Conservation (phyloP, 2,888 invertebrate species). For the Lycocerus yunnanus region DNA sequence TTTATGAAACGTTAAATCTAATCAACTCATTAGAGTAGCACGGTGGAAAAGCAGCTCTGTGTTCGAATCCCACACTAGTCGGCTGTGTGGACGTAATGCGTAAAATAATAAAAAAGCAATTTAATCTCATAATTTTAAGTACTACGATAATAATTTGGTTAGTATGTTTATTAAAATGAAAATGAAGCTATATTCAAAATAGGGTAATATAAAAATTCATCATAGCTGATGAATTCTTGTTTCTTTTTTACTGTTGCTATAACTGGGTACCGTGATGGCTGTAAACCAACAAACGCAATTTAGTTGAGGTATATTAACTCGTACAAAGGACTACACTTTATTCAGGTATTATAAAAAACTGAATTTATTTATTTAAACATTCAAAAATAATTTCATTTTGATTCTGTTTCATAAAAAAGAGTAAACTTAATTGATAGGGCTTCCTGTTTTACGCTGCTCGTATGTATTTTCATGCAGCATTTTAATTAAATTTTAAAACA, state of each 20-base stretch:
- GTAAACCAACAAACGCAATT: conserved; percentile 14
- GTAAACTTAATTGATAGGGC: background rate
- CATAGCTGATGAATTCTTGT: conserved; percentile 10
- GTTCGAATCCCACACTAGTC: background rate
- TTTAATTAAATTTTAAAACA: conserved; percentile 16
- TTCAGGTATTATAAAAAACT: conserved; percentile 2
- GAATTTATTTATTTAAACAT: conserved; percentile 1
- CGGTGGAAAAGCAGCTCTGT: too few relatives aligned
- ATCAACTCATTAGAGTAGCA: too few relatives aligned
- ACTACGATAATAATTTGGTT: background rate
- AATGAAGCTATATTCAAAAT: background rate
- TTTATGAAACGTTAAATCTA: too few relatives aligned
- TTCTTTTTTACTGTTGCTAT: conserved; percentile 11
- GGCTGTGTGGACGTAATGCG: background rate
- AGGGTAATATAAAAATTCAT: background rate
- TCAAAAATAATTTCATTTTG: conserved; percentile 2
- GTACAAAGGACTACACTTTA: background rate
- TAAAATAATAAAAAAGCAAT: background rate
- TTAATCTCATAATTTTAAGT: background rate
- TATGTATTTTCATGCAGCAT: background rate
- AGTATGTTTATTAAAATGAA: background rate
- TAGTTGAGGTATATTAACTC: conserved; percentile 2
- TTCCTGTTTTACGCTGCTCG: background rate
- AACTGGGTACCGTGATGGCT: conserved; percentile 7
- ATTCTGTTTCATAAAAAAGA: background rate